Percentiles rank a stretch among this genome's conserved stretches.
Evolutionary conservation across 2,888 invertebrate genomes (phyloP).

Genomic region (Aelia acuminata): DNA sequence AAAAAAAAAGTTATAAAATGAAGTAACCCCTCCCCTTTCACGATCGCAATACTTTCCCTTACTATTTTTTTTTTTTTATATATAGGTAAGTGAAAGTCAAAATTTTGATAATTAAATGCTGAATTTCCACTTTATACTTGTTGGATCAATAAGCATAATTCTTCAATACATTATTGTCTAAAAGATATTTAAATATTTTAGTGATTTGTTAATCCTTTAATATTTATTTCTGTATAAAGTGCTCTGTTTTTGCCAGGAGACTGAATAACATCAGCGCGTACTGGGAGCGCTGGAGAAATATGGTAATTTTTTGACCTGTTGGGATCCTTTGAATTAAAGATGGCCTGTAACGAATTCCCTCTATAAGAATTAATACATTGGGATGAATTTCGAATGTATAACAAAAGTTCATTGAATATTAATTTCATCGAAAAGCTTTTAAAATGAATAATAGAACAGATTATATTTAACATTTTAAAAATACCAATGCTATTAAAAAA

Average conservation of each 20-base stretch:
- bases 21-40: too few relatives aligned
- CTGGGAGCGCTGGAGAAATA: neutral
- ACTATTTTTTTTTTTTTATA: too few relatives aligned
- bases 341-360: neutral
- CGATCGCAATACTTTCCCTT: too few relatives aligned
- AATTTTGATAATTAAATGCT: too few relatives aligned
- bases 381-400: neutral
- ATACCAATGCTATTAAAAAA: neutral
- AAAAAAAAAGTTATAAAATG: too few relatives aligned
- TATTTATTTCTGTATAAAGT: neutral
- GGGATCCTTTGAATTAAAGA: neutral
- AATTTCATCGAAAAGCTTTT: neutral
- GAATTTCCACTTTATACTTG: too few relatives aligned
- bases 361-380: neutral
- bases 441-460: neutral
- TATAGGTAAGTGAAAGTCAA: too few relatives aligned
- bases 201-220: neutral
- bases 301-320: conserved; percentile 11
- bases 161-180: too few relatives aligned
- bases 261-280: neutral
- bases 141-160: too few relatives aligned
- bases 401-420: neutral
- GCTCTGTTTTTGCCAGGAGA: neutral
- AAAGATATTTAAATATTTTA: too few relatives aligned
- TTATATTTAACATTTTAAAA: neutral